Percentiles rank a stretch among this genome's conserved stretches.
Conservation (phyloP, 1,140 invertebrate species). For the Centruroides vittatus region DNA sequence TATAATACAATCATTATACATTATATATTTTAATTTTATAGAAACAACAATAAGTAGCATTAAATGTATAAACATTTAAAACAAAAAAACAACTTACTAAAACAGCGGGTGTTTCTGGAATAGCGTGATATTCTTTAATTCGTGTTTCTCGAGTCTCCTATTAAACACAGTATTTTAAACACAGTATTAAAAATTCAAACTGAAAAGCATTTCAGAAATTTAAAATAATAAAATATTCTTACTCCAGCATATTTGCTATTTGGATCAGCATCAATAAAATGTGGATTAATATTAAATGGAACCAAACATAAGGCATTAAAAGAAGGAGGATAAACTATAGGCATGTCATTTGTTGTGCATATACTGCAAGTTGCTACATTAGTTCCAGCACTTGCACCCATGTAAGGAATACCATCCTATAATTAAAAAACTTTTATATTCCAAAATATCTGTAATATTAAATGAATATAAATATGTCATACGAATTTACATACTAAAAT, state of each 20-base stretch:
- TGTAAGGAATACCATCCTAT: slow-evolving; percentile 50
- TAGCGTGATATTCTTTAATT: slow-evolving; percentile 48
- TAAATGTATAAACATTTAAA: too few species aligned
- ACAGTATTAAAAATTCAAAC: slow-evolving; percentile 2
- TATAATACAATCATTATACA: too few species aligned
- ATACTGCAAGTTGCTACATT: slow-evolving; percentile 66
- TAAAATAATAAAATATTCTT: neutral
- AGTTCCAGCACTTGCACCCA: slow-evolving; percentile 65
- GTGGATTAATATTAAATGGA: slow-evolving; percentile 74
- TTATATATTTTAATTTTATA: too few species aligned
- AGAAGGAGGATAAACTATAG: slow-evolving; percentile 56
- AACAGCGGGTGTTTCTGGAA: slow-evolving; percentile 39
- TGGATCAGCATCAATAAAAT: slow-evolving; percentile 52
- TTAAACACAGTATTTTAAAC: slow-evolving; percentile 3
- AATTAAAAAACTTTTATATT: slow-evolving; percentile 8
- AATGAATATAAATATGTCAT: neutral
- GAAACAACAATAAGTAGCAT: too few species aligned
- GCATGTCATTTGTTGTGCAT: slow-evolving; percentile 73
- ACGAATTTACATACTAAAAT: neutral
- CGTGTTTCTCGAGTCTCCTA: slow-evolving; percentile 46
- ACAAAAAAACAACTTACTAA: slow-evolving; percentile 24
- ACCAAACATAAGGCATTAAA: slow-evolving; percentile 57
- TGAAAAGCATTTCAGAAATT: neutral
- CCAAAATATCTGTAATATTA: slow-evolving; percentile 1
- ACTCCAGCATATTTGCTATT: slow-evolving; percentile 44